phyloP scores from a whole-genome alignment of 2,797 vertebrate genomes.

The Mus minutoides region DNA sequence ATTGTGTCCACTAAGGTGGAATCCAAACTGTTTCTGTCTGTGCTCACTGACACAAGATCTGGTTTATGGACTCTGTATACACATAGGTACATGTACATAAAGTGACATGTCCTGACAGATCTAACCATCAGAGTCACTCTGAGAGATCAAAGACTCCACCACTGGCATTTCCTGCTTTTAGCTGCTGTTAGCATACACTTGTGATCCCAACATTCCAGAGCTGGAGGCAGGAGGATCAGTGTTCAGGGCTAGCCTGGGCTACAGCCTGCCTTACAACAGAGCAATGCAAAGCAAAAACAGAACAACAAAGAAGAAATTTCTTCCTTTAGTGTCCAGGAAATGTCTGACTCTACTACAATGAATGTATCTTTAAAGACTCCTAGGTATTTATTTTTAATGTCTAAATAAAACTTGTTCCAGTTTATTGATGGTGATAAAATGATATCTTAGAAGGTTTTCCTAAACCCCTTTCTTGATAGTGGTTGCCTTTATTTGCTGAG shows the following conservation, averaged over 20 bases:
- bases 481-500: background rate
- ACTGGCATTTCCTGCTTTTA: background rate
- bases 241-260: background rate
- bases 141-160: background rate
- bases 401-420: conserved; percentile 42
- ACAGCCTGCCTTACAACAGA: background rate
- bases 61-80: background rate
- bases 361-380: background rate
- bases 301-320: background rate
- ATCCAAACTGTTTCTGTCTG: background rate
- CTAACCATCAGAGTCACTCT: background rate
- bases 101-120: background rate
- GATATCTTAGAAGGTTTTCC: background rate
- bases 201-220: background rate
- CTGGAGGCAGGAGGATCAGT: background rate
- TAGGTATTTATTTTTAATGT: background rate
- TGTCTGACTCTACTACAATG: background rate
- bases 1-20: background rate
- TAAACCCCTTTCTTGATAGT: conserved; percentile 47
- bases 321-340: background rate
- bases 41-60: background rate
- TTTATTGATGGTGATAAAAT: conserved; percentile 22
- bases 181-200: background rate
- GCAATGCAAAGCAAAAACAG: background rate
- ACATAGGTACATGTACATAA: rapidly evolving